Evolutionary conservation across 2,797 vertebrate genomes (phyloP), one percentile per base, ranked within the genome.

Genomic region (Ctenopoma multispine): DNA sequence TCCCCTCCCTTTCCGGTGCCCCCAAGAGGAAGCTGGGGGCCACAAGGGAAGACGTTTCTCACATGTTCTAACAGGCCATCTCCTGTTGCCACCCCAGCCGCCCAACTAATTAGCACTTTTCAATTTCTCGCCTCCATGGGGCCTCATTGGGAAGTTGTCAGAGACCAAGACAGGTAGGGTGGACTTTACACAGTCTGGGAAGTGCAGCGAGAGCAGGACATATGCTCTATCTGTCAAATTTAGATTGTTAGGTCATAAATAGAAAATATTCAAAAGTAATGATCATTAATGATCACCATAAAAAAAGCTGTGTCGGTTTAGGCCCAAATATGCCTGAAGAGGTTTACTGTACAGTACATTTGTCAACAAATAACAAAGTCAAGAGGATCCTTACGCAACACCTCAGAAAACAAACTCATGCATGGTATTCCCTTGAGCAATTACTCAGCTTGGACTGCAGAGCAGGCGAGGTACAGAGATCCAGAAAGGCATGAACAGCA

Each of bases 41-140:
- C 89, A 75, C 80, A 23, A 1, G 83, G 87, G 89, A 91, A 40
- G 67, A 27, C 0, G 5, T 20, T 63, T 65, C 64, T 64, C 27
- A 8, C 89, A 83, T 92, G 91, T 88, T 90, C 31, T 79, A 90
- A 89, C 91, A 91, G 80, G 90, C 81, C 4, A 17, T 57, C 72
- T 69, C 77, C 51, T 38, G 67, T 71, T 74, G 81, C 67, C 77
- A 15, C 74, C 49, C 34, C 18, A 24, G 70, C 53, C 29, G 3
- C 63, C 51, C 36, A 21, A 29, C 82, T 90, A 92, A 93, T 92
- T 91, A 87, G 79, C 63, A 5, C 44, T 69, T 87, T 85, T 90
- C 56, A 63, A 87, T 90, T 88, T 86, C 70, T 84, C 44, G 13
- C 65, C 79, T 83, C 47, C 36, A 29, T 21, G 15, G 75, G 63